Evolutionary conservation across 1,140 invertebrate genomes (phyloP).

Genomic region (Solen grandis): DNA sequence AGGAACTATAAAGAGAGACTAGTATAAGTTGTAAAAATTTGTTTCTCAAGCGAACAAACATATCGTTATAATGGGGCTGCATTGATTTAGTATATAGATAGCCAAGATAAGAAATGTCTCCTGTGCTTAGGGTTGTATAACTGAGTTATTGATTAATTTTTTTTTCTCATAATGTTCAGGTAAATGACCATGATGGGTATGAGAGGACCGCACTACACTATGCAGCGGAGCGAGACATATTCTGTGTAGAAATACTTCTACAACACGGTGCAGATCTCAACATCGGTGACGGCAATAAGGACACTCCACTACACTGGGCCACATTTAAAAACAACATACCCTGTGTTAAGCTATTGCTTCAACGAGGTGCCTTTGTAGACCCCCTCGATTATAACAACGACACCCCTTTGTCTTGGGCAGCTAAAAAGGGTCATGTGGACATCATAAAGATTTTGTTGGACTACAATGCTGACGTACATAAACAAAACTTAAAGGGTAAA

Average conservation of each 20-base stretch:
- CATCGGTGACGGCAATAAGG: constrained; percentile 70
- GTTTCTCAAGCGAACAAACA: no score
- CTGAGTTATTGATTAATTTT: no score
- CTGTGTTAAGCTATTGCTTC: constrained; percentile 80
- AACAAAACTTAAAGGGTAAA: constrained; percentile 59
- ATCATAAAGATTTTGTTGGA: constrained; percentile 92
- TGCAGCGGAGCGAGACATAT: constrained; percentile 75
- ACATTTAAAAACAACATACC: constrained; percentile 74
- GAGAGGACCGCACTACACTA: constrained; percentile 77
- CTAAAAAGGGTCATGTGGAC: constrained; percentile 93
- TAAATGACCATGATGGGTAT: constrained; percentile 77
- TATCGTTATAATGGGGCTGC: no score
- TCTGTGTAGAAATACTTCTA: constrained; percentile 70
- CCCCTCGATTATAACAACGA: constrained; percentile 80
- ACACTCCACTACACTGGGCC: constrained; percentile 79
- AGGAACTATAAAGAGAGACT: no score
- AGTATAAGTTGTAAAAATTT: no score
- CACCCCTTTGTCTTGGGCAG: constrained; percentile 88
- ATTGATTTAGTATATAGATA: no score
- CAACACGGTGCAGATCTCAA: constrained; percentile 74
- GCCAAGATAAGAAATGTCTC: no score
- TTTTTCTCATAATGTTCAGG: no score
- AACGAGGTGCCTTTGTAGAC: constrained; percentile 80
- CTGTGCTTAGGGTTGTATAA: no score
- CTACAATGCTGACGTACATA: constrained; percentile 83